A percentile compares a stretch with the other conserved stretches of the same genome.
Conservation (phyloP, 23 tunicate species). For the Diplosoma virens region DNA sequence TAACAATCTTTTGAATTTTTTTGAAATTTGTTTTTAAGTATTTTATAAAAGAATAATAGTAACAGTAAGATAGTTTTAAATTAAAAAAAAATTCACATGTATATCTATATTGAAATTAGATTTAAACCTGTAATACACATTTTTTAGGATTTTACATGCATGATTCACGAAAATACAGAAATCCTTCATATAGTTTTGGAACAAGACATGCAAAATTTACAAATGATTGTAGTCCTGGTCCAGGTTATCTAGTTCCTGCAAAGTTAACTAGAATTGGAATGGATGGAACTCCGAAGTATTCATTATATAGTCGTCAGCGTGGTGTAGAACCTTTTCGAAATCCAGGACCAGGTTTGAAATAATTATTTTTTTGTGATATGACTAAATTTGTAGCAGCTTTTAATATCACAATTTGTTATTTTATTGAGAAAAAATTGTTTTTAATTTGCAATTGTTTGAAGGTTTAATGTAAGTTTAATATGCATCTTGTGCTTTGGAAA, state of each 20-base stretch:
- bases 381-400: background rate
- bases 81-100: too few species aligned
- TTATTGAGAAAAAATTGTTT: too few species aligned
- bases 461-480: too few species aligned
- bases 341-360: constrained; percentile 94
- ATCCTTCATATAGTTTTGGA: constrained; percentile 90
- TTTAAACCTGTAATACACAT: too few species aligned
- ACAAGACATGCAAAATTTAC: constrained; percentile 85
- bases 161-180: constrained; percentile 74
- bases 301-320: constrained; percentile 61
- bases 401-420: too few species aligned
- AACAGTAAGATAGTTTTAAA: too few species aligned
- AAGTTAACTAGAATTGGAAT: constrained; percentile 67
- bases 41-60: too few species aligned
- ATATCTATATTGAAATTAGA: too few species aligned
- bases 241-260: constrained; percentile 70
- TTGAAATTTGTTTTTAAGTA: too few species aligned
- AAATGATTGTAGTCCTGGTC: constrained; percentile 95
- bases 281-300: constrained; percentile 93
- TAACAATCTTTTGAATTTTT: too few species aligned
- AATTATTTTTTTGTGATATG: background rate
- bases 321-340: constrained; percentile 57
- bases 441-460: too few species aligned
- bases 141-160: constrained; percentile 59
- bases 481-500: too few species aligned